Evolutionary conservation across 2,797 vertebrate species (phyloP).

Genomic region (Rhadinocentrus ornatus): DNA sequence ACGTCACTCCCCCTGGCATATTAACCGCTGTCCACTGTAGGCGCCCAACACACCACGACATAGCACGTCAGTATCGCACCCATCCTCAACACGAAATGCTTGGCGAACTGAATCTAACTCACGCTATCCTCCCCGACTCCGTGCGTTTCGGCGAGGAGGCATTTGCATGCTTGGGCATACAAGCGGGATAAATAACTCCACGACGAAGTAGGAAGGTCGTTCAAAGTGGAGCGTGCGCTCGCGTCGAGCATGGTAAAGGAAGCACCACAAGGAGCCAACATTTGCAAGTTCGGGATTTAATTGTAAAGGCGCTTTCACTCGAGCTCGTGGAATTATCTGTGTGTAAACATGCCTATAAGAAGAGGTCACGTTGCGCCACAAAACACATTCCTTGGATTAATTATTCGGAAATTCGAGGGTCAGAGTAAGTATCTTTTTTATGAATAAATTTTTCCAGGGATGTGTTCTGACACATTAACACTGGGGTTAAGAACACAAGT

Average conservation of each 20-base stretch:
- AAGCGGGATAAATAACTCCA: slow-evolving; percentile 64
- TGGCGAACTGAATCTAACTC: slow-evolving; percentile 78
- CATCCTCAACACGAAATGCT: slow-evolving; percentile 87
- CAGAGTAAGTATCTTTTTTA: slow-evolving; percentile 90
- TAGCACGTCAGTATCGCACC: slow-evolving; percentile 83
- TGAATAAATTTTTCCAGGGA: background rate
- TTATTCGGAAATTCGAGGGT: slow-evolving; percentile 99
- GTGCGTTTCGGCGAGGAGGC: slow-evolving; percentile 75
- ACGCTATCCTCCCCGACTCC: slow-evolving; percentile 73
- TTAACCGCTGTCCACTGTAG: slow-evolving; percentile 80
- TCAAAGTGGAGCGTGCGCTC: slow-evolving; percentile 82
- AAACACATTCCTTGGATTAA: slow-evolving; percentile 97
- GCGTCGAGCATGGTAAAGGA: slow-evolving; percentile 84
- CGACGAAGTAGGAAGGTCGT: slow-evolving; percentile 68
- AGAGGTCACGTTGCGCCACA: slow-evolving; percentile 99
- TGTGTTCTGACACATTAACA: background rate
- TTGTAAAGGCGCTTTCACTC: slow-evolving; percentile 76
- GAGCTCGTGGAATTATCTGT: slow-evolving; percentile 67
- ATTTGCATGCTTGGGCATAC: slow-evolving; percentile 61
- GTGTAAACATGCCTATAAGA: slow-evolving; percentile 95
- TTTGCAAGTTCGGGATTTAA: slow-evolving; percentile 85
- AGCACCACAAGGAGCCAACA: slow-evolving; percentile 74
- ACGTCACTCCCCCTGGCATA: slow-evolving; percentile 81
- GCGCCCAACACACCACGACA: slow-evolving; percentile 74
- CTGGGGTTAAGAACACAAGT: background rate